These are phyloP conservation scores for Meliscaeva auricollis DNA, from an alignment of 2,888 invertebrate species.

Conservation along the genomic window DNA sequence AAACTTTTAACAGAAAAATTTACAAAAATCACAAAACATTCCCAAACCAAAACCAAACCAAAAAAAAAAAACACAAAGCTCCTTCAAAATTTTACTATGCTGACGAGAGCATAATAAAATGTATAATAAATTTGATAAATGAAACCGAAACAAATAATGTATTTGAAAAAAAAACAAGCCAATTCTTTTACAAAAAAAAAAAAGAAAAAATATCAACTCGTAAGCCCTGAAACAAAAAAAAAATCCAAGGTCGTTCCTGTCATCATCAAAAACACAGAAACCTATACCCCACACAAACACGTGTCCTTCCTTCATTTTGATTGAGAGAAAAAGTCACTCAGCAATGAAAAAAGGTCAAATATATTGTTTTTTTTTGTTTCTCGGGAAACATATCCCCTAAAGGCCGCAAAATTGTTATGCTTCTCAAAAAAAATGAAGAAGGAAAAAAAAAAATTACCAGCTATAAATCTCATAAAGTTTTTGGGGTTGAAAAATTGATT, in stretches of 20 bases:
- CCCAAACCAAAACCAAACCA: background rate
- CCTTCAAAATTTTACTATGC: slow-evolving; percentile 2
- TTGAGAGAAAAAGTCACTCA: slow-evolving; percentile 28
- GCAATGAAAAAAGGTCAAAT: slow-evolving; percentile 38
- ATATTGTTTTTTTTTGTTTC: background rate
- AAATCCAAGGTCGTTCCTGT: slow-evolving; percentile 9
- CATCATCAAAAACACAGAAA: background rate
- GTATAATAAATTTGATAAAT: slow-evolving; percentile 38
- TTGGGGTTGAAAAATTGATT: slow-evolving; percentile 42
- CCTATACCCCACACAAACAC: background rate
- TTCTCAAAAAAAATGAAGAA: background rate
- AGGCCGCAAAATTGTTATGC: slow-evolving; percentile 8
- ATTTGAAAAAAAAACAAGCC: slow-evolving; percentile 4
- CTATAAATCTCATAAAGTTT: slow-evolving; percentile 34
- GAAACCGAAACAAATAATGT: slow-evolving; percentile 17
- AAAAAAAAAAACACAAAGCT: background rate
- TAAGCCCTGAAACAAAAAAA: background rate
- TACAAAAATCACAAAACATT: background rate
- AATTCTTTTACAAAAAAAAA: background rate
- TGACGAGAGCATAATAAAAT: slow-evolving; percentile 16
- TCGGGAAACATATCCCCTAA: background rate
- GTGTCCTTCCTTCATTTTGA: slow-evolving; percentile 18
- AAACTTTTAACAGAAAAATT: background rate
- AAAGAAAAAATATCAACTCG: slow-evolving; percentile 6
- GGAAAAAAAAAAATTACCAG: slow-evolving; percentile 13